Base-by-base conservation (phyloP, 2,888 invertebrate genomes). In the Eupithecia exiguata region DNA sequence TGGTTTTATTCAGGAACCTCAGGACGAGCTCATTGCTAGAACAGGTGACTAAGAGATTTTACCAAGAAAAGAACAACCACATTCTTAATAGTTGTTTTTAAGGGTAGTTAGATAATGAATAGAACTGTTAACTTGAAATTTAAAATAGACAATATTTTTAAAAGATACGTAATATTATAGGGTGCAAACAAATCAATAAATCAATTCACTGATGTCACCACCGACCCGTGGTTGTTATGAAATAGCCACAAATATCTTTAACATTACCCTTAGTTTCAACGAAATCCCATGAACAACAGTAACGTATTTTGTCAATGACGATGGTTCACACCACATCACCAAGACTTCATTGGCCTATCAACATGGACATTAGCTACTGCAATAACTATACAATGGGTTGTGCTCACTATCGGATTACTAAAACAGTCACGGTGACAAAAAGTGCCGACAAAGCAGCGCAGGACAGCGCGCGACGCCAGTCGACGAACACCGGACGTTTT, bases 381-480 rank as follows among this genome's bases (percentile, higher is more conserved):
- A 16, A 49, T 18, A 43, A 36, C 25, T 67, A 74, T 66, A 66
- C 49, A 49, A 66, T 70, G 30, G 58, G 49, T 62, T 25, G 58
- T 58, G 74, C 90, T 91, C 88, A 86, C 86, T 91, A 89, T 92
- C 89, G 84, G 88, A 92, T 93, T 93, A 92, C 91, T 92, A 92
- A 93, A 93, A 92, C 92, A 91, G 93, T 93, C 93, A 92, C 91
- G 91, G 89, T 82, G 73, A 78, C 82, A 93, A 93, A 93, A 94
- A 94, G 88, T 87, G 91, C 94, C 94, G 94, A 92, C 94, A 93
- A 92, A 93, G 90, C 79, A 81, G 80, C 86, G 84, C 73, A 74
- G 70, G 78, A 71, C 77, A 80, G 82, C 84, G 84, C 83, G 84
- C 87, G 87, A 86, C 89, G 84, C 81, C 85, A 62, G 83, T 75